Evolutionary conservation across 2,888 invertebrate species (phyloP).

Genomic region (Brassicogethes aeneus): DNA sequence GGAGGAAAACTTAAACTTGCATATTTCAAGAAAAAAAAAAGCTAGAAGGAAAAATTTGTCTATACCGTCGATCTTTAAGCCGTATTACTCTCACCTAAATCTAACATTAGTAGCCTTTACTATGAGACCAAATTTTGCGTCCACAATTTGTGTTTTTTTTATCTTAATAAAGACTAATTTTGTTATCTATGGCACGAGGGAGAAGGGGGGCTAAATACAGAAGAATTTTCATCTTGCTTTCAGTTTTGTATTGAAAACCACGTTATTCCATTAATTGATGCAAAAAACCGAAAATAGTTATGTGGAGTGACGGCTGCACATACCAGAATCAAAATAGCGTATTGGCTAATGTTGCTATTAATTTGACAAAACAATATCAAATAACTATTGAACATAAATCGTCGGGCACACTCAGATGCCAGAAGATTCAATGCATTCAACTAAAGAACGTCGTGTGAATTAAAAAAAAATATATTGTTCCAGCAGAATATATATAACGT

Average conservation of each 20-base stretch:
- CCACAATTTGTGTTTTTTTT: conserved; percentile 23
- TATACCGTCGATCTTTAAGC: conserved; percentile 18
- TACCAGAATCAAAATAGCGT: conserved; percentile 14
- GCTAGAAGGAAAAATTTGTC: conserved; percentile 4
- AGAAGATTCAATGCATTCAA: conserved; percentile 13
- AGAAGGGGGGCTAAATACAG: conserved; percentile 3
- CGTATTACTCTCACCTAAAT: conserved; percentile 15
- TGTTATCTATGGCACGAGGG: conserved; percentile 13
- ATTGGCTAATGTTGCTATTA: conserved; percentile 5
- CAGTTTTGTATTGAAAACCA: too few relatives aligned
- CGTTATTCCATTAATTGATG: conserved; percentile 1
- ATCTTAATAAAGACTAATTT: conserved; percentile 12
- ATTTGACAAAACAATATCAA: neutral
- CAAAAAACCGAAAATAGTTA: neutral
- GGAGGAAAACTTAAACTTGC: too few relatives aligned
- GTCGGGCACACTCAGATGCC: conserved; percentile 17
- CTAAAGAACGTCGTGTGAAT: too few relatives aligned
- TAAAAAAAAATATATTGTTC: too few relatives aligned
- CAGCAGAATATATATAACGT: too few relatives aligned
- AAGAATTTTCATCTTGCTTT: conserved; percentile 3
- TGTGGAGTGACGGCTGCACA: conserved; percentile 9
- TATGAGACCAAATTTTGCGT: conserved; percentile 21
- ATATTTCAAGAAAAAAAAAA: conserved; percentile 7
- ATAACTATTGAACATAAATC: conserved; percentile 10
- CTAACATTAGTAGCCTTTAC: conserved; percentile 12